These are phyloP conservation scores for Leptobrachium leishanense DNA, from an alignment of 2,113 vertebrate species.

Conservation along the genomic window DNA sequence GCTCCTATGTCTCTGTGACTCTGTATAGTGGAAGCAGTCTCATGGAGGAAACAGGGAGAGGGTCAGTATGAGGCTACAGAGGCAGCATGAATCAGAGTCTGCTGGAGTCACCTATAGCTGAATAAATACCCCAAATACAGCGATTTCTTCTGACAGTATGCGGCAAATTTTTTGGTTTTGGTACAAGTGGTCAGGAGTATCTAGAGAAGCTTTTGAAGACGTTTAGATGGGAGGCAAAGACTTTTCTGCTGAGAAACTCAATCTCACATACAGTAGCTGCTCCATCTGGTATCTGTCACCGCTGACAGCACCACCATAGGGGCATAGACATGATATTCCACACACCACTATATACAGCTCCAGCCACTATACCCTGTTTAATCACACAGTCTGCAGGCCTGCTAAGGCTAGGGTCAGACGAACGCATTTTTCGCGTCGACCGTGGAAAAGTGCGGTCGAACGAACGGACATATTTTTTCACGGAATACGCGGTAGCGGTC, in stretches of 20 bases:
- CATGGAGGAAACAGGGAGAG: neutral
- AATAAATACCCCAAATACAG: neutral
- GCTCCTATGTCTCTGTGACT: neutral
- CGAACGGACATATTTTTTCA: no score
- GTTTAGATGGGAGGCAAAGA: conserved; percentile 67
- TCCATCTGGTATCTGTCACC: conserved; percentile 86
- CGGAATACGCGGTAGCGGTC: no score
- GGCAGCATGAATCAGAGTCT: neutral
- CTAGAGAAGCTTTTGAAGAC: conserved; percentile 77
- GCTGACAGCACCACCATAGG: conserved; percentile 78
- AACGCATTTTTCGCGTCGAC: no score
- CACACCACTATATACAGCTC: conserved; percentile 70
- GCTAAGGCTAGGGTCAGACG: no score
- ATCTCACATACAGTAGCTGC: conserved; percentile 89
- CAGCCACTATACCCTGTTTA: conserved; percentile 65
- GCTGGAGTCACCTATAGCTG: neutral
- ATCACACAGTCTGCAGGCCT: conserved; percentile 61
- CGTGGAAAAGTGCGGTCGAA: no score
- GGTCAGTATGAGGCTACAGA: neutral
- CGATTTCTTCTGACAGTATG: neutral
- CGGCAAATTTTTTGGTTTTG: conserved; percentile 50
- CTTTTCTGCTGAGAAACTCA: conserved; percentile 83
- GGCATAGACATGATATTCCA: conserved; percentile 77
- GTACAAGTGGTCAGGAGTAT: conserved; percentile 66
- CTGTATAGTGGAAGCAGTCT: neutral